phyloP scores from a whole-genome alignment of 2,797 vertebrate species.

The Sebastiscus tertius region DNA sequence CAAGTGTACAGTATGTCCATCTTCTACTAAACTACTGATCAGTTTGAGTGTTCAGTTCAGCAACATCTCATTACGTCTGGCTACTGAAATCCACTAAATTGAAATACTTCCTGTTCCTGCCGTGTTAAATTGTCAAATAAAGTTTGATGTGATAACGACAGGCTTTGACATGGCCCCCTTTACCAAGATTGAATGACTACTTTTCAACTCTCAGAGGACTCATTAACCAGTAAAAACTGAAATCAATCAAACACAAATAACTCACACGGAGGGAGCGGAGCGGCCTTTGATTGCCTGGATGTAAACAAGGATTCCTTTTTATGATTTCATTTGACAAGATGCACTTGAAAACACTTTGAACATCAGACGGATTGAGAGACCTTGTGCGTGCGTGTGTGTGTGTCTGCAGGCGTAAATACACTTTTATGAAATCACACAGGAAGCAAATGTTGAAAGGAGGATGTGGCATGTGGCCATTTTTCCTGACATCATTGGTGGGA shows the following conservation, averaged over 20 bases:
- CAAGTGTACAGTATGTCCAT: neutral
- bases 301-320: constrained; percentile 17
- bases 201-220: neutral
- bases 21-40: neutral
- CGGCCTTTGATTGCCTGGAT: neutral
- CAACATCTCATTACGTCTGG: neutral
- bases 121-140: neutral
- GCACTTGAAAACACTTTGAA: neutral
- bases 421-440: neutral
- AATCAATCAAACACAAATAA: neutral
- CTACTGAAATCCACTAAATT: neutral
- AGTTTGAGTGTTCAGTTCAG: neutral
- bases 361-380: neutral
- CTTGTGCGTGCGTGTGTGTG: neutral
- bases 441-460: neutral
- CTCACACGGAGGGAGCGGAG: neutral
- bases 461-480: neutral
- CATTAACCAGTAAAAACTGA: neutral
- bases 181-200: neutral
- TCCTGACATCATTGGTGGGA: neutral
- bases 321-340: constrained; percentile 3
- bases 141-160: neutral
- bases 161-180: neutral
- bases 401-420: neutral
- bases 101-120: neutral